Conservation (phyloP, 2,888 invertebrate species). For the Volucella zonaria region DNA sequence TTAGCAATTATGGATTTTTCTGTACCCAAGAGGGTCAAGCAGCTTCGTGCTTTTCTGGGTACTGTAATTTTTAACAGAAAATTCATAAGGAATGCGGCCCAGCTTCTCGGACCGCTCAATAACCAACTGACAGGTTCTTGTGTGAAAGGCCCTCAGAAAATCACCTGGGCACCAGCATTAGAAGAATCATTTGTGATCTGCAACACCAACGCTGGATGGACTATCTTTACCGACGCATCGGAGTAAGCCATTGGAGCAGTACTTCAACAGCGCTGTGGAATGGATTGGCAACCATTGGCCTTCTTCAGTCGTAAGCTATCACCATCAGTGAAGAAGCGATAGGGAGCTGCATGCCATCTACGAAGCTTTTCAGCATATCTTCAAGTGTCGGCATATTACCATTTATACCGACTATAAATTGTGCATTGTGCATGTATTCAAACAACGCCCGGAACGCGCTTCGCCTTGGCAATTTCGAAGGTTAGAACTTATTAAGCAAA, state of each 20-base stretch:
- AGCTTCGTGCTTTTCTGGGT: too few relatives aligned
- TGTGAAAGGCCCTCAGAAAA: too few relatives aligned
- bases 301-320: slow-evolving; percentile 30
- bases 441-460: too few relatives aligned
- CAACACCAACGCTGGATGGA: neutral
- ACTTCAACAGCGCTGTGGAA: neutral
- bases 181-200: neutral
- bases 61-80: too few relatives aligned
- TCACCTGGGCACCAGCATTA: neutral
- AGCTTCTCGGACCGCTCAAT: too few relatives aligned
- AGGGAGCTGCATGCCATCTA: slow-evolving; percentile 7
- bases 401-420: slow-evolving; percentile 17
- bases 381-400: slow-evolving; percentile 4
- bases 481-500: slow-evolving; percentile 4
- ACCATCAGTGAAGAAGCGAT: slow-evolving; percentile 12
- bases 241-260: slow-evolving; percentile 35
- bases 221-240: neutral
- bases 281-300: slow-evolving; percentile 23
- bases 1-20: too few relatives aligned
- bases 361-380: slow-evolving; percentile 21
- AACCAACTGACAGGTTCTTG: too few relatives aligned
- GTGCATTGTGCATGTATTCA: too few relatives aligned
- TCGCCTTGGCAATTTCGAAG: too few relatives aligned
- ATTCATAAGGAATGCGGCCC: too few relatives aligned
- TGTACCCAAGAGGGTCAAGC: too few relatives aligned